Base-by-base conservation (phyloP, 2,888 invertebrate species). In the Cryptophagus acutangulus region DNA sequence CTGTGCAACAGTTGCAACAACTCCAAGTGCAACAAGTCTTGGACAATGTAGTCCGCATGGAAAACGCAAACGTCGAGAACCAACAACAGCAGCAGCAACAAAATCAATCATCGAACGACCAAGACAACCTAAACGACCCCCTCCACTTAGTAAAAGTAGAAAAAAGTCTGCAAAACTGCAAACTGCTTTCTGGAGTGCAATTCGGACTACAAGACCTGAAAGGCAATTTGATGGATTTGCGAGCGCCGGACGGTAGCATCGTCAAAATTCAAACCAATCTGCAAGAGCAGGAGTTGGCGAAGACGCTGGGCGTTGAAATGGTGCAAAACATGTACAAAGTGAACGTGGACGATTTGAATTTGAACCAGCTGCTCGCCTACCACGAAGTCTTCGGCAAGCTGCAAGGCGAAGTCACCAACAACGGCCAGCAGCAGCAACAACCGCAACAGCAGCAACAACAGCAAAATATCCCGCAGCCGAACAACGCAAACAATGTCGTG, bases 311-410 rank as follows among this genome's bases (percentile, higher is more conserved):
- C 40, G 73, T 76, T 29, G 82, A 84, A 56, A 84, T 87, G 73
- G 81, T 87, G 50, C 84, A 87, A 66, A 84, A 83, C 62, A 84
- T 84, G 81, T 84, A 84, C 62, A 84, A 84, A 72, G 63, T 63
- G 3, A 84, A 70, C 63, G 87, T 88, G 4, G 89, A 89, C 64
- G 89, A 89, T 60, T 77, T 89, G 38, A 89, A 89, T 60, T 77
- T 89, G 38, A 88, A 87, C 52, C 88, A 88, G 61, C 70, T 89
- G 51, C 71, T 89, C 48, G 87, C 87, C 26, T 89, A 89, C 69
- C 89, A 89, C 62, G 89, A 89, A 69, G 88, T 89, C 30, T 89
- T 84, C 62, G 84, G 83, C 17, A 83, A 83, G 61, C 67, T 84
- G 43, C 81, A 79, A 54, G 74, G 72, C 4, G 54, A 54, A 18